These are phyloP conservation scores for Agrenia bidenticulata DNA, from an alignment of 2,888 invertebrate species.

Conservation along the genomic window DNA sequence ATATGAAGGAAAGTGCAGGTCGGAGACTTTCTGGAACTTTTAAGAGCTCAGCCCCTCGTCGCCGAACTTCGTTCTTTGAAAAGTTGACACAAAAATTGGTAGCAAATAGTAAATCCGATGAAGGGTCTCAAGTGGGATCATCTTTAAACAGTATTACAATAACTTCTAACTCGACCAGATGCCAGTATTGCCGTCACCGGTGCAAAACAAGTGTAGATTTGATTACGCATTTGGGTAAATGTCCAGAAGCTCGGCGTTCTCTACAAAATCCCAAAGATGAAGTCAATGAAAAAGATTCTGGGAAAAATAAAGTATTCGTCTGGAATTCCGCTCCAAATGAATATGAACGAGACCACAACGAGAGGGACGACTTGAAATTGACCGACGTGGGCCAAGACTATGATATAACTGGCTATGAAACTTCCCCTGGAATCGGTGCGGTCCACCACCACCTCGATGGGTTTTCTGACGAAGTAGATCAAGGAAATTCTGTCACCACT, in stretches of 20 bases:
- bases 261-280: not conserved
- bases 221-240: slow-evolving; percentile 71
- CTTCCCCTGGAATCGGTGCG: slow-evolving; percentile 60
- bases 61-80: slow-evolving; percentile 26
- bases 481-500: slow-evolving; percentile 32
- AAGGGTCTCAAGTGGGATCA: not conserved
- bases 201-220: slow-evolving; percentile 83
- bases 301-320: slow-evolving; percentile 35
- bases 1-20: too few species aligned
- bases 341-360: not conserved
- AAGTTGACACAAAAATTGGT: slow-evolving; percentile 33
- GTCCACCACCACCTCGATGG: slow-evolving; percentile 27
- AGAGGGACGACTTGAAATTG: not conserved
- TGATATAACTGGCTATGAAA: slow-evolving; percentile 58
- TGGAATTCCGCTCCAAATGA: slow-evolving; percentile 21
- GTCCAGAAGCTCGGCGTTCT: slow-evolving; percentile 61
- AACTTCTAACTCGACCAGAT: slow-evolving; percentile 58
- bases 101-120: slow-evolving; percentile 22
- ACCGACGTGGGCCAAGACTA: too few species aligned
- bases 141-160: slow-evolving; percentile 11
- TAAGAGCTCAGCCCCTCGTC: slow-evolving; percentile 11
- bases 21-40: slow-evolving; percentile 4
- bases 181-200: slow-evolving; percentile 81
- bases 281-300: slow-evolving; percentile 29
- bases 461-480: slow-evolving; percentile 6